Conservation (phyloP, 2,113 vertebrate species). For the Odontophorus gujanensis region DNA sequence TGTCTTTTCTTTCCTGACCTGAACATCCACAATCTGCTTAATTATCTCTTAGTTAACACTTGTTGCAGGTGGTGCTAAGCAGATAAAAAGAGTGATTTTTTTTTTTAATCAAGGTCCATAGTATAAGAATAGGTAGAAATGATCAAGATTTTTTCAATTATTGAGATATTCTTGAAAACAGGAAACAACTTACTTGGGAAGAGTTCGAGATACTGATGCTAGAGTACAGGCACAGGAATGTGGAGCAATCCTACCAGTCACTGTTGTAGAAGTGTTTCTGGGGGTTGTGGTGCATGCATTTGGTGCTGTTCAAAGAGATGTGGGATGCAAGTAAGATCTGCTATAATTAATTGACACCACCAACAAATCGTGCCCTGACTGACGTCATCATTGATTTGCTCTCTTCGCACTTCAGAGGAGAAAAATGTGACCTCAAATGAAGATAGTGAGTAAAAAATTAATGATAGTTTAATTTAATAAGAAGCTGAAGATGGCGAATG, state of each 20-base stretch:
- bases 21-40: background rate
- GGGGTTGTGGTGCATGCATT: background rate
- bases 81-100: background rate
- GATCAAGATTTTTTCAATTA: background rate
- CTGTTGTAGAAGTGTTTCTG: background rate
- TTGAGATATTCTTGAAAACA: background rate
- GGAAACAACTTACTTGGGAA: background rate
- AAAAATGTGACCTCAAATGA: background rate
- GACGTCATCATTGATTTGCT: background rate
- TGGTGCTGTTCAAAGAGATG: background rate
- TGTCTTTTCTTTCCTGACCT: background rate
- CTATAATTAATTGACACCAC: too few species aligned
- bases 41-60: background rate
- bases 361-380: background rate
- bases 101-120: background rate
- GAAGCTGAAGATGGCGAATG: background rate
- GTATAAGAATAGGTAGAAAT: background rate
- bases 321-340: background rate
- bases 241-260: fast-evolving
- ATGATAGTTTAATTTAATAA: background rate
- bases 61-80: background rate
- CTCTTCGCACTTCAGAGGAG: background rate
- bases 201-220: background rate
- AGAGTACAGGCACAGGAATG: background rate
- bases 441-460: background rate